phyloP scores from a whole-genome alignment of 2,113 vertebrate species.

The Cynocephalus volans region DNA sequence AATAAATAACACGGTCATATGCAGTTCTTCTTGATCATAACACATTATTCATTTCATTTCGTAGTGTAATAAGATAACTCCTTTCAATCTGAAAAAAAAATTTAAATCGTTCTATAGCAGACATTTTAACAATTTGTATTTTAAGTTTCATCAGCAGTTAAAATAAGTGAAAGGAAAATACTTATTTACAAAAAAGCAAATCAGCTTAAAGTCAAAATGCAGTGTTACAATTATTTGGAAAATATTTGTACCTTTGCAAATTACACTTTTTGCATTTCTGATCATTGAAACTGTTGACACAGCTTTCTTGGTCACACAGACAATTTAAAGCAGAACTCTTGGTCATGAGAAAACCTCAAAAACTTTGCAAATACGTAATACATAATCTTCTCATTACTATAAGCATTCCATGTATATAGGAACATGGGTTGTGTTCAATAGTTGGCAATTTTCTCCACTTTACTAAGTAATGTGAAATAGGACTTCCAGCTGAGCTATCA shows the following conservation, averaged over 20 bases:
- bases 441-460: not conserved
- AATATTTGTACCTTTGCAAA: constrained; percentile 14
- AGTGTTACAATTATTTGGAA: not conserved
- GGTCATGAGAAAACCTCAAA: not conserved
- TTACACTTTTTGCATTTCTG: not conserved
- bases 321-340: not conserved
- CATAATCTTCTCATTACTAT: not conserved
- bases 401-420: not conserved
- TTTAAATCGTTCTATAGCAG: not conserved
- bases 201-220: not conserved
- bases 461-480: not conserved
- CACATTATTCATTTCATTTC: not conserved
- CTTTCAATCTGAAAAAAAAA: constrained; percentile 30
- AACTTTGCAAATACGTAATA: not conserved
- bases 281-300: not conserved
- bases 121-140: constrained; percentile 24
- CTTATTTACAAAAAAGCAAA: not conserved
- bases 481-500: not conserved
- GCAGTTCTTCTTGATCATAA: not conserved
- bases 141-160: constrained; percentile 9
- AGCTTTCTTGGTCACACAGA: not conserved
- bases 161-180: constrained; percentile 56
- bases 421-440: not conserved
- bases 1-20: not conserved
- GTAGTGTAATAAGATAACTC: not conserved